These are phyloP conservation scores for Drosophila ironensis DNA, from an alignment of 1,140 invertebrate genomes.

Conservation along the genomic window DNA sequence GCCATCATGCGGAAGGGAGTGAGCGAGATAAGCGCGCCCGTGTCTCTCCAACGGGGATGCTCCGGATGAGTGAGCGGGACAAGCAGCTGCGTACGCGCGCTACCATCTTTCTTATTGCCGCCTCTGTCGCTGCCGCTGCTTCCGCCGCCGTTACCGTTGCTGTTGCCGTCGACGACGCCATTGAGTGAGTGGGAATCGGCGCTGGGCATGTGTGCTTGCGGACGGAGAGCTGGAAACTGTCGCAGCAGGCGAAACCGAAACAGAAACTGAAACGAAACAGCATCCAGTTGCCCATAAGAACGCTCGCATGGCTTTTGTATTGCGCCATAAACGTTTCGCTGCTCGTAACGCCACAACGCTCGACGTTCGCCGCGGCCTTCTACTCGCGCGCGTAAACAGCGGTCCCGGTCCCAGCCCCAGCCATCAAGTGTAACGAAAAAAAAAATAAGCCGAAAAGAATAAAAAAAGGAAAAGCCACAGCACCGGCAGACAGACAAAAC, in stretches of 20 bases:
- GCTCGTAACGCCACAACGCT: slow-evolving; percentile 82
- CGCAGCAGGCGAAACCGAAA: slow-evolving; percentile 8
- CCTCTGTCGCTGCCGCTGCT: slow-evolving; percentile 18
- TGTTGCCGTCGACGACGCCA: slow-evolving; percentile 30
- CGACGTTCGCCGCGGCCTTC: slow-evolving; percentile 74
- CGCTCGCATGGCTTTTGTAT: slow-evolving; percentile 81
- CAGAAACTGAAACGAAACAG: slow-evolving; percentile 20
- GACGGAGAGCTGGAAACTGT: slow-evolving; percentile 63
- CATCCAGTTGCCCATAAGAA: slow-evolving; percentile 71
- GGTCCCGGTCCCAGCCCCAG: slow-evolving; percentile 5
- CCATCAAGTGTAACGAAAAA: slow-evolving; percentile 28
- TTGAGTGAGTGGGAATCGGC: slow-evolving; percentile 5
- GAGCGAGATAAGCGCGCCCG: too few relatives aligned
- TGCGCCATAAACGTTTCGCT: slow-evolving; percentile 82
- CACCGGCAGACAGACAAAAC: slow-evolving; percentile 46
- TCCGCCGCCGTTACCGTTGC: slow-evolving; percentile 25
- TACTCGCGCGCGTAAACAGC: slow-evolving; percentile 26
- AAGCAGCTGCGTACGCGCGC: slow-evolving; percentile 31
- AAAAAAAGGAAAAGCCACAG: slow-evolving; percentile 27
- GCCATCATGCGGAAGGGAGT: slow-evolving; percentile 59
- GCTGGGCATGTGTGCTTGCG: slow-evolving; percentile 11
- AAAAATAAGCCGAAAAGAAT: slow-evolving; percentile 1
- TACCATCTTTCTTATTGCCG: slow-evolving; percentile 71
- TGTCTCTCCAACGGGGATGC: too few relatives aligned
- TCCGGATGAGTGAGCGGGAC: slow-evolving; percentile 44